phyloP scores from a whole-genome alignment of 2,888 invertebrate genomes.

The Minunthozetes semirufus region DNA sequence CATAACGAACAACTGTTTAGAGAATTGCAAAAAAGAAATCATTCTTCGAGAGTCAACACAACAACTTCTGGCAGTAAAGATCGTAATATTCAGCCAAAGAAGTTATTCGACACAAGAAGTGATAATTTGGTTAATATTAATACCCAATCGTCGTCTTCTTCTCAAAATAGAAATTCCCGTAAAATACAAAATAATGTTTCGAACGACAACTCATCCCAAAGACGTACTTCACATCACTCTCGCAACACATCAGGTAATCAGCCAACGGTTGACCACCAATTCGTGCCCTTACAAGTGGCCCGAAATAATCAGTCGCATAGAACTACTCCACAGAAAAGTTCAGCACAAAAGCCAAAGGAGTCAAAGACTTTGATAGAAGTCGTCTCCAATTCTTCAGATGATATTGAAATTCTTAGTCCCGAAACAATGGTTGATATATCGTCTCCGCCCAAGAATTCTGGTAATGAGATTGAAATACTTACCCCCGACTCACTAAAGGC shows the following conservation, averaged over 20 bases:
- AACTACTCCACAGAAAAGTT: neutral
- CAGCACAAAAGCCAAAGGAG: neutral
- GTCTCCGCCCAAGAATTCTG: neutral
- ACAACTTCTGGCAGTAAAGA: neutral
- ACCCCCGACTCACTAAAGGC: neutral
- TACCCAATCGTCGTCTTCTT: no score
- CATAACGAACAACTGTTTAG: neutral
- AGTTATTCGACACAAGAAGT: neutral
- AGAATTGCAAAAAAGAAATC: neutral
- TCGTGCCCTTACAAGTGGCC: constrained; percentile 32
- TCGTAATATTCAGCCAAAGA: constrained; percentile 11
- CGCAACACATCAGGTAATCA: neutral
- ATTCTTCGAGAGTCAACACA: neutral
- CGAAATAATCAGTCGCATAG: constrained; percentile 27
- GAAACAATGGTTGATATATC: neutral
- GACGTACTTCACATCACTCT: neutral
- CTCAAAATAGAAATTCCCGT: neutral
- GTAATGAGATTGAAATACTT: neutral
- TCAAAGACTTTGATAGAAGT: neutral
- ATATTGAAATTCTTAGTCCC: constrained; percentile 3
- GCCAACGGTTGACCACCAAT: constrained; percentile 2
- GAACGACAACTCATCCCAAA: neutral
- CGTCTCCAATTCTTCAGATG: neutral
- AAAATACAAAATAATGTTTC: neutral
- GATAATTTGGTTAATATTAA: neutral